Base-by-base conservation (phyloP, 2,113 vertebrate genomes). In the Rhinolophus sinicus region DNA sequence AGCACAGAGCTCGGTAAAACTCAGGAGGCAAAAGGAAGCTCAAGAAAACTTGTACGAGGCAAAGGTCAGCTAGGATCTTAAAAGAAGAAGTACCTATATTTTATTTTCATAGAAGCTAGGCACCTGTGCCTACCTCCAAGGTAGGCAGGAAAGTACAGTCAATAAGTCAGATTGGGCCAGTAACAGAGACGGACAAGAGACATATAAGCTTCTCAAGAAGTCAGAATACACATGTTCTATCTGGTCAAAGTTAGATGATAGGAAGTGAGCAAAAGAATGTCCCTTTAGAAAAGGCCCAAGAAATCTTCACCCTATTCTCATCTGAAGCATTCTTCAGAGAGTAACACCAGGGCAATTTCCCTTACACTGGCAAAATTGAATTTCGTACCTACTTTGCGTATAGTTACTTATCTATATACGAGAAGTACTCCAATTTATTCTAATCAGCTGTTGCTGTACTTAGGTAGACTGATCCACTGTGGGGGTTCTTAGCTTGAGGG, bases 231-330 rank as follows among this genome's bases (percentile, higher is more conserved):
- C 40, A 58, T 84, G 19, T 47, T n/a, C 62, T 76, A n/a, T 50
- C 11, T 75, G 14, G 19, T 78, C 44, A 95, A 75, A 12, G 9
- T 54, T 65, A 95, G 73, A 93, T 69, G 62, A 97, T 85, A 16
- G 64, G 26, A 97, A 89, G 33, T 72, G 38, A 77, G 82, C 22
- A 19, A 86, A 10, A 47, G 13, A 50, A 85, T 28, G 18, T 22
- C 56, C 2, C 40, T 6, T 69, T 56, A 80, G 13, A 52, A 88
- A 92, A 92, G 35, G 2, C 30, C 38, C 65, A 94, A 38, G n/a
- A 92, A 95, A 65, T 22, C 8, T 50, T 28, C 12, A 78, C 10
- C 3, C 22, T 75, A 72, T 87, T 86, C 10, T 89, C 67, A 77
- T 73, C 56, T 54, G 47, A 16, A 30, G 3, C 64, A 58, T 35